phyloP scores from a whole-genome alignment of 2,113 vertebrate species.

The Hepsetus odoe region DNA sequence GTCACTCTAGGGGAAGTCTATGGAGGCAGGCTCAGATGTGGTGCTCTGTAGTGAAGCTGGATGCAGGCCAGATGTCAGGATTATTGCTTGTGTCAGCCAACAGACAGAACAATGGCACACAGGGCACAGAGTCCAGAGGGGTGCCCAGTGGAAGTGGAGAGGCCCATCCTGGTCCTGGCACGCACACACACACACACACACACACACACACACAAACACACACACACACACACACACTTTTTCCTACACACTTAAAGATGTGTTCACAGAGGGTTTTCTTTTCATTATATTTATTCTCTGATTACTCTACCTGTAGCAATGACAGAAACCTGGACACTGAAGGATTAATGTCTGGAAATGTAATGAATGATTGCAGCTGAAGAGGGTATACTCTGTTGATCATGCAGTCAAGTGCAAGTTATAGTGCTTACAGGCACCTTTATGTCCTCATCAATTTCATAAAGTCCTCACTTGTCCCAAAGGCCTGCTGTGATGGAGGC shows the following conservation, averaged over 20 bases:
- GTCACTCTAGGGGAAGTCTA: conserved; percentile 67
- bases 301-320: not conserved
- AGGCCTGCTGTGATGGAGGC: not conserved
- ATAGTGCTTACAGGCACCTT: not conserved
- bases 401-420: not conserved
- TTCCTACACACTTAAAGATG: not conserved
- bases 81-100: conserved; percentile 74
- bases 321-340: not conserved
- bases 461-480: not conserved
- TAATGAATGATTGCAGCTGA: not conserved
- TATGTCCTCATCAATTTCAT: too few relatives aligned
- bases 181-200: not conserved
- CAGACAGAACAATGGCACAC: conserved; percentile 70
- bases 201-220: not conserved
- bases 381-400: not conserved
- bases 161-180: conserved; percentile 21
- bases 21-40: conserved; percentile 70
- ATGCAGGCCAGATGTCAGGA: conserved; percentile 68
- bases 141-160: conserved; percentile 62
- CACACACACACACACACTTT: not conserved
- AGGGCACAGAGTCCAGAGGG: conserved; percentile 62
- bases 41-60: conserved; percentile 73
- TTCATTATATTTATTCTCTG: not conserved
- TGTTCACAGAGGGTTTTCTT: conserved; percentile 7
- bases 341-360: not conserved